Base-by-base conservation (phyloP, 2,888 invertebrate genomes). In the Ectemnius continuus region DNA sequence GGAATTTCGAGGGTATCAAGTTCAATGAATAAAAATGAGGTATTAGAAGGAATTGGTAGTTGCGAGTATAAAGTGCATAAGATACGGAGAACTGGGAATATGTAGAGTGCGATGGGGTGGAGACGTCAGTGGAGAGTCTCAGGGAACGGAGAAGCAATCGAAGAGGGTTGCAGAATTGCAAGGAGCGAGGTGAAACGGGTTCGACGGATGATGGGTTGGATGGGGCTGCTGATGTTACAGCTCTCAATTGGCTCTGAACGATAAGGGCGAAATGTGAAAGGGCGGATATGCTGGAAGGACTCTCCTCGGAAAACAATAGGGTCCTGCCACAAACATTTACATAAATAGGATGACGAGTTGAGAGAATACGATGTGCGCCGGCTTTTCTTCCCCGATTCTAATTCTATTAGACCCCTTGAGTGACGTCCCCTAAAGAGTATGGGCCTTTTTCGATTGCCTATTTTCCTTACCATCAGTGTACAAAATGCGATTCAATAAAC, bases 271-370 rank as follows among this genome's bases (percentile, higher is more conserved):
- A 52, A 36, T 45, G 16, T 20, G 23, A 47, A 46, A 46, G 47
- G 11, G 58, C 46, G 60, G 8, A 57, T 61, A 69, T 60, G 62
- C 63, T 28, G 52, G 47, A 56, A 73, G 68, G 65, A 79, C 76
- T 72, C 79, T 81, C 79, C 76, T 67, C 64, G 52, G 36, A 57
- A 82, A 79, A 76, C 73, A 76, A 79, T 74, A 64, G 67, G 48
- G n/a, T 36, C 36, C 36, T 36, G 36, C 36, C 47, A 52, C 36
- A 45, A 26, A 46, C 62, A 13, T 59, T 46, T n/a, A 57, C 67
- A 52, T 56, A 52, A 45, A 23, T 23, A 23, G 46, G n/a, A 2
- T 28, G 5, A n/a, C 36, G 61, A 47, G 56, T 56, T 67, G 11
- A 16, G 23, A 67, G 48, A 57, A 20, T 23, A 58, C n/a, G 23